Evolutionary conservation across 2,888 invertebrate genomes (phyloP).

Genomic region (Hyppa rectilinea): DNA sequence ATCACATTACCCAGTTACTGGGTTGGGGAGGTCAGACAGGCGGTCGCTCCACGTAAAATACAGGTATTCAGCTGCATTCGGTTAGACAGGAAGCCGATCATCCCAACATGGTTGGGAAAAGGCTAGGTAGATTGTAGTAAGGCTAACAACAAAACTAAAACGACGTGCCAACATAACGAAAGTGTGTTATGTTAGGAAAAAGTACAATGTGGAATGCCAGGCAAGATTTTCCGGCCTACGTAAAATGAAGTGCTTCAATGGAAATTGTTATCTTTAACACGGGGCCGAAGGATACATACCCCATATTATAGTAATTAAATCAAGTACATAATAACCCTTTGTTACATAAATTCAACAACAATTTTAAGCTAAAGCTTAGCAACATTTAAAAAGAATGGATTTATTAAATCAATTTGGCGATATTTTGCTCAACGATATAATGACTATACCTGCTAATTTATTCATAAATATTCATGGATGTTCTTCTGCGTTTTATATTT

Average conservation of each 20-base stretch:
- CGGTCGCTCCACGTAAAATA: too few species aligned
- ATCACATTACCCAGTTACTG: too few species aligned
- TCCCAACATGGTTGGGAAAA: too few species aligned
- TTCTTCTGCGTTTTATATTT: conserved; percentile 47
- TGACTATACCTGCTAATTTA: conserved; percentile 56
- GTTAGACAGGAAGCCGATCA: too few species aligned
- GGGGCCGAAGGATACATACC: not conserved
- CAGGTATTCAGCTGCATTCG: too few species aligned
- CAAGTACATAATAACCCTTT: not conserved
- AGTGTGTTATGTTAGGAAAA: not conserved
- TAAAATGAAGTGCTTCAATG: not conserved
- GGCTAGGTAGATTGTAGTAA: too few species aligned
- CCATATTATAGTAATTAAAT: not conserved
- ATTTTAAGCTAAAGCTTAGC: not conserved
- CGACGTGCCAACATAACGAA: not conserved
- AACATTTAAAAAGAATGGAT: conserved; percentile 22
- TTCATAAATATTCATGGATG: conserved; percentile 47
- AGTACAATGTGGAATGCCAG: not conserved
- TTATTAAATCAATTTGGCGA: conserved; percentile 15
- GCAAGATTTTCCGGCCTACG: not conserved
- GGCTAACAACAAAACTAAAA: too few species aligned
- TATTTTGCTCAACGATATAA: conserved; percentile 34
- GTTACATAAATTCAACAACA: not conserved
- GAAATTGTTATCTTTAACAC: not conserved
- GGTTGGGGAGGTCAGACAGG: too few species aligned